A percentile compares a stretch with the other conserved stretches of the same genome.
phyloP scores from a whole-genome alignment of 2,113 vertebrate species.

The Microcebus ravelobensis region DNA sequence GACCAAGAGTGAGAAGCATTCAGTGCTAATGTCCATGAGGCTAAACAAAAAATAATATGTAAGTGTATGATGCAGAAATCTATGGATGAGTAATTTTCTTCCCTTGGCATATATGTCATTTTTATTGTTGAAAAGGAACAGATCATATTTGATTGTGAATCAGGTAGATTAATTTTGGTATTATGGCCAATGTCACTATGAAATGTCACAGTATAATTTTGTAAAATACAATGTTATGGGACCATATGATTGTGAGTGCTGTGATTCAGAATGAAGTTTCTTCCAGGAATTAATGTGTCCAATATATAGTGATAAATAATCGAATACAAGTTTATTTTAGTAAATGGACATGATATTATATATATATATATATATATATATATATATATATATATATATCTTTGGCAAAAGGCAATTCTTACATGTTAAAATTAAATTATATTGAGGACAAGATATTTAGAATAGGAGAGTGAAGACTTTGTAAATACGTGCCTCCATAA shows the following conservation, averaged over 20 bases:
- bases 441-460: background rate
- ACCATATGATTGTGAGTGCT: background rate
- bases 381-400: background rate
- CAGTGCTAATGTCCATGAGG: background rate
- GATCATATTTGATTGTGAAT: background rate
- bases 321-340: background rate
- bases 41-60: background rate
- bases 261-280: background rate
- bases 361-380: too few species aligned
- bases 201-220: background rate
- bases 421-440: constrained; percentile 12
- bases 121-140: background rate
- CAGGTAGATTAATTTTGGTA: background rate
- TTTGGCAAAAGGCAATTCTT: background rate
- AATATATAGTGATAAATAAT: background rate
- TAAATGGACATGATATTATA: background rate
- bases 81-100: background rate
- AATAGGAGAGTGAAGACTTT: background rate
- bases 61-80: background rate
- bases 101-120: background rate
- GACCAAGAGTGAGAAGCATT: background rate
- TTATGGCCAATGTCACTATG: background rate
- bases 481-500: background rate
- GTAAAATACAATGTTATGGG: background rate
- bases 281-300: background rate